A percentile compares a stretch with the other conserved stretches of the same genome.
phyloP scores from a whole-genome alignment of 2,888 invertebrate genomes.

The Sphaerophoria taeniata region DNA sequence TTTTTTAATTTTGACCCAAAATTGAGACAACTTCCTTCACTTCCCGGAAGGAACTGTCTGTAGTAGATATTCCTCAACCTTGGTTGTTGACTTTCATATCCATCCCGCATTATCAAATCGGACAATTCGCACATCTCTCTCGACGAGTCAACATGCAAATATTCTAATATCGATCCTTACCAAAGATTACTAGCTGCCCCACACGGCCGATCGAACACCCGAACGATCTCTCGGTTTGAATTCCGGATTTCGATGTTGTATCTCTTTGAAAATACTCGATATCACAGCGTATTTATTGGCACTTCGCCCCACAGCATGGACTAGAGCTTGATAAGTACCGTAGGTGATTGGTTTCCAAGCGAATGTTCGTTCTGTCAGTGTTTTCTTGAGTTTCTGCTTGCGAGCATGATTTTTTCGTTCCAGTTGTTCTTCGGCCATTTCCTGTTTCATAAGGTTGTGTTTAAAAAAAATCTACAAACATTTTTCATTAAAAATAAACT shows the following conservation, averaged over 20 bases:
- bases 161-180: slow-evolving; percentile 89
- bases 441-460: slow-evolving; percentile 79
- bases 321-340: slow-evolving; percentile 85
- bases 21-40: slow-evolving; percentile 77
- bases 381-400: slow-evolving; percentile 84
- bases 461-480: slow-evolving; percentile 76
- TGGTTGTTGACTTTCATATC: slow-evolving; percentile 86
- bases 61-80: no score
- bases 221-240: slow-evolving; percentile 91
- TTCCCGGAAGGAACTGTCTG: slow-evolving; percentile 92
- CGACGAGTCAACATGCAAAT: slow-evolving; percentile 93
- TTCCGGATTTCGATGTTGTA: slow-evolving; percentile 85
- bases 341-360: slow-evolving; percentile 90
- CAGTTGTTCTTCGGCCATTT: slow-evolving; percentile 81
- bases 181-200: slow-evolving; percentile 92
- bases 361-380: slow-evolving; percentile 86
- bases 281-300: slow-evolving; percentile 90
- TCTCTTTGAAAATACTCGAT: slow-evolving; percentile 89
- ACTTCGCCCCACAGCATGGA: slow-evolving; percentile 89
- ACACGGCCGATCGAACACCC: slow-evolving; percentile 93
- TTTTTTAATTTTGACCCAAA: no score
- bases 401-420: slow-evolving; percentile 83
- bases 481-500: background rate
- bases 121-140: slow-evolving; percentile 92
- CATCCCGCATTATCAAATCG: slow-evolving; percentile 87